Evolutionary conservation across 2,888 invertebrate genomes (phyloP).

Genomic region (Mythimna impura): DNA sequence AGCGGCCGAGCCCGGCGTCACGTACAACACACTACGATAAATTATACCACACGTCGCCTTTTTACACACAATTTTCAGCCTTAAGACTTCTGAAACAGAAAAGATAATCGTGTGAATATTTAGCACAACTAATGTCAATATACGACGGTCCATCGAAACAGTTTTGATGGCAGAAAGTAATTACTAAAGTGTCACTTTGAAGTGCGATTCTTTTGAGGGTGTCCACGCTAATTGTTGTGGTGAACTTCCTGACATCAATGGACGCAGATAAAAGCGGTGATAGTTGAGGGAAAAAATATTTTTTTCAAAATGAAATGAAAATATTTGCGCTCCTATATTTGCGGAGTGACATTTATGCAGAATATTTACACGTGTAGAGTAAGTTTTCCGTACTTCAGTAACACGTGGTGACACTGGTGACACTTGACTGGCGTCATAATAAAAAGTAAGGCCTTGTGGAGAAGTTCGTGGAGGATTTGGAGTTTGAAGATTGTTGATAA

Average conservation of each 20-base stretch:
- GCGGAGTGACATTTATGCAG: constrained; percentile 34
- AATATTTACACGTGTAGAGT: constrained; percentile 19
- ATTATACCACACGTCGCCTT: constrained; percentile 33
- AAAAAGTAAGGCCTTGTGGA: constrained; percentile 1
- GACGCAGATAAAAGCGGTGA: constrained; percentile 18
- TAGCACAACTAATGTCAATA: constrained; percentile 26
- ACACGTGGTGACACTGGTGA: constrained; percentile 26
- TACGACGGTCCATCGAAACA: constrained; percentile 33
- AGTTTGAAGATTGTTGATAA: not conserved
- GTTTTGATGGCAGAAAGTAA: constrained; percentile 56
- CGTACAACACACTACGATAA: constrained; percentile 53
- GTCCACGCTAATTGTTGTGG: constrained; percentile 37
- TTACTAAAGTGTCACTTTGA: constrained; percentile 55
- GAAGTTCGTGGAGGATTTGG: not conserved
- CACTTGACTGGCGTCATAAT: constrained; percentile 7
- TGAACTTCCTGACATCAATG: constrained; percentile 48
- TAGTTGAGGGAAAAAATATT: not conserved
- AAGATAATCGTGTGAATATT: constrained; percentile 14
- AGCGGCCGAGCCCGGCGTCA: constrained; percentile 57
- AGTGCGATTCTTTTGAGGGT: constrained; percentile 42
- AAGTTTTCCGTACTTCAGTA: constrained; percentile 27
- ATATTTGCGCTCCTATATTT: constrained; percentile 34
- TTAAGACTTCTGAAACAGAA: not conserved
- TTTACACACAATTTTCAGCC: constrained; percentile 14
- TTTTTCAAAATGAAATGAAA: not conserved